Evolutionary conservation across 2,797 vertebrate genomes (phyloP), one percentile per base, ranked within the genome.

Genomic region (Danionella dracula): DNA sequence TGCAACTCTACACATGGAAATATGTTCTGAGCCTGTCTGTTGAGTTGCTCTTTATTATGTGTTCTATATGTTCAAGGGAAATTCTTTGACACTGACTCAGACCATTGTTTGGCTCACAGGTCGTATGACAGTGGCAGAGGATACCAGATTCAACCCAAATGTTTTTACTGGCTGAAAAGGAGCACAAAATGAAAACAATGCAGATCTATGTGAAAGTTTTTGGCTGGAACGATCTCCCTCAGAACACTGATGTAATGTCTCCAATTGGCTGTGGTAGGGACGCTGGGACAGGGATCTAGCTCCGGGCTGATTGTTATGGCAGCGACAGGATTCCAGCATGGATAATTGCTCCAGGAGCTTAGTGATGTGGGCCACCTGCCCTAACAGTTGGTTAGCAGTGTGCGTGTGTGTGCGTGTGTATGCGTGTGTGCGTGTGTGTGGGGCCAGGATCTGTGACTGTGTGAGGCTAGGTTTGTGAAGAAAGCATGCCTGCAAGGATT

Each of bases 311-410:
- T 81, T 83, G 85, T 86, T 84, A 85, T 87, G 70, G 78, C 82
- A 81, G 83, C 79, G 79, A 87, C 81, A 51, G 84, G 81, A 87
- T 87, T 83, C 85, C 84, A 78, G 82, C 38, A 77, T 82, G 85
- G 83, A 90, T 90, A 89, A 90, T 86, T 86, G 85, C 86, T 84
- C 81, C 82, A 88, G 83, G 87, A 85, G 86, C 82, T 90, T 90
- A 90, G 87, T 74, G 66, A 80, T 72, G 82, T 62, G 68, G 84
- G 87, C 86, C 88, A 89, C 87, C 88, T 90, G 90, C 87, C 74
- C 56, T 79, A 86, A 85, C 87, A 88, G 84, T 87, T 86, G 85
- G 84, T 81, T 32, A 77, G 82, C 86, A 84, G 74, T 80, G 71
- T 59, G 75, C 70, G 74, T 68, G 70, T 73, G 50, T 72, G 40